phyloP scores from a whole-genome alignment of 2,797 vertebrate genomes.

The Artibeus lituratus region DNA sequence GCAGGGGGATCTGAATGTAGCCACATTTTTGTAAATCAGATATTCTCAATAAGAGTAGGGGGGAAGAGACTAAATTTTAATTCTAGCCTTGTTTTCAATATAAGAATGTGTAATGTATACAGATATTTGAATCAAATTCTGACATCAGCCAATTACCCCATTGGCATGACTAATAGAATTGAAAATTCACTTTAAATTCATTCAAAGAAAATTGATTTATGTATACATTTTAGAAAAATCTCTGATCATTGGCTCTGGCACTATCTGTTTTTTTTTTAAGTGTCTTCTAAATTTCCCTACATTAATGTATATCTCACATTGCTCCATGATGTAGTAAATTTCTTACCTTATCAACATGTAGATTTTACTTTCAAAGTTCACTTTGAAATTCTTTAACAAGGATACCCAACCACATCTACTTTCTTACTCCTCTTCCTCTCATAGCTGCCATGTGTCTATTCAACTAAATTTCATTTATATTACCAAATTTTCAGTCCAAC shows the following conservation, averaged over 20 bases:
- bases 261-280: background rate
- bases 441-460: background rate
- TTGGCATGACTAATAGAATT: background rate
- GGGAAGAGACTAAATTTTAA: background rate
- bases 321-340: background rate
- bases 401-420: background rate
- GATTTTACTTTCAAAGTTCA: background rate
- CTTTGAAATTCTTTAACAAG: conserved; percentile 7
- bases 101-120: background rate
- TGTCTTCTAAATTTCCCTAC: background rate
- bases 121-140: conserved; percentile 38
- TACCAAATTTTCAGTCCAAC: background rate
- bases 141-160: background rate
- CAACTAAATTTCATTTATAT: conserved; percentile 4
- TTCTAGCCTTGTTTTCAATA: background rate
- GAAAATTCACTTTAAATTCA: background rate
- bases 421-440: background rate
- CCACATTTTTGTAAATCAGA: background rate
- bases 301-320: background rate
- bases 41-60: background rate
- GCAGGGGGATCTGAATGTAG: background rate
- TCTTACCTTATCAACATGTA: background rate
- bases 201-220: background rate
- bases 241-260: background rate
- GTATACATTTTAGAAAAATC: background rate